Conservation (phyloP, 37 sponge, comb jelly and placozoan genomes). For the Chondrosia reniformis region DNA sequence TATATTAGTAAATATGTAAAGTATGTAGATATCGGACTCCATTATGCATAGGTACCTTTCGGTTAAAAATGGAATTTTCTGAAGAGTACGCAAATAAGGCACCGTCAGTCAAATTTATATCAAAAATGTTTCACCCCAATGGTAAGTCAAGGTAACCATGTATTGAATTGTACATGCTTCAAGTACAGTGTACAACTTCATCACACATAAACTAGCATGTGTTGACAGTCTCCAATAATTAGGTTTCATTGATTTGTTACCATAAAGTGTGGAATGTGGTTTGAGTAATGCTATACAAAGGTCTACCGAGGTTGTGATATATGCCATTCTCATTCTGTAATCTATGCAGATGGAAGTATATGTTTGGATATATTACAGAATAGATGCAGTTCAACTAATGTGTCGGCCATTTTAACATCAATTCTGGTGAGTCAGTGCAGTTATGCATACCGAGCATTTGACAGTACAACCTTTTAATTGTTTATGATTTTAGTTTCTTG, state of each 20-base stretch:
- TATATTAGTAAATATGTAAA: too few relatives aligned
- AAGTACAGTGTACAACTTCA: too few relatives aligned
- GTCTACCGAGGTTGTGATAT: too few relatives aligned
- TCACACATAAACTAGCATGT: too few relatives aligned
- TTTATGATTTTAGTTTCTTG: too few relatives aligned
- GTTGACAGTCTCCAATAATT: too few relatives aligned
- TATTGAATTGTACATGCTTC: too few relatives aligned
- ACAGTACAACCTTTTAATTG: too few relatives aligned
- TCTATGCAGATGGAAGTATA: slow-evolving; percentile 99
- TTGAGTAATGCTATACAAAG: background rate
- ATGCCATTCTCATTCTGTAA: slow-evolving; percentile 24
- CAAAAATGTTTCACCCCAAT: slow-evolving; percentile 99
- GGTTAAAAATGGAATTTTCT: slow-evolving; percentile 90
- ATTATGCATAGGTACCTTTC: slow-evolving; percentile 94
- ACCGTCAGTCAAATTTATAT: slow-evolving; percentile 93
- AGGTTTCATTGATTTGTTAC: too few relatives aligned
- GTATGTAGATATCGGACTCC: too few relatives aligned
- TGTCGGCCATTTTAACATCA: slow-evolving; percentile 98
- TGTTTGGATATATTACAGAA: slow-evolving; percentile 98
- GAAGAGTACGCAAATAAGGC: slow-evolving; percentile 99
- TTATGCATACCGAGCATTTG: too few relatives aligned
- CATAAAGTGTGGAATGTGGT: too few relatives aligned
- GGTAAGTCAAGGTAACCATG: slow-evolving; percentile 61
- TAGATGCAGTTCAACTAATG: slow-evolving; percentile 99
- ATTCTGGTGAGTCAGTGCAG: slow-evolving; percentile 67